Evolutionary conservation across 2,113 vertebrate genomes (phyloP), one percentile per base, ranked within the genome.

Genomic region (Hystrix cristata): DNA sequence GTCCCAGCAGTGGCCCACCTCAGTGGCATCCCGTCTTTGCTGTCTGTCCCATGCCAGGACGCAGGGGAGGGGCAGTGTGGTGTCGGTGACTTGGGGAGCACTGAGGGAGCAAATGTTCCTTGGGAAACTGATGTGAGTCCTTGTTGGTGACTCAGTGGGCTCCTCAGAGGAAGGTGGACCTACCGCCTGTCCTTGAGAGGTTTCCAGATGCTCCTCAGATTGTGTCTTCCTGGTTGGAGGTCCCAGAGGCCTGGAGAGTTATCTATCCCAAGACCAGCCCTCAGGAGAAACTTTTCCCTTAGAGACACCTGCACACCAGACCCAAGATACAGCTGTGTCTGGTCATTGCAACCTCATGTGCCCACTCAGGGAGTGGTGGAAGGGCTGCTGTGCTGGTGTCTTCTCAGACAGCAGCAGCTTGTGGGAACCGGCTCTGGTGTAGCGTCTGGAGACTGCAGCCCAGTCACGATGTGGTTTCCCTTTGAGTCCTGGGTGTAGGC

Each of bases 281-380:
- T 25, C 80, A 78, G 78, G 25, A 38, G 72, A n/a, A 67, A 46
- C 19, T 57, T 93, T 62, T 90, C 55, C 96, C 57, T n/a, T 87
- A 51, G 79, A 79, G 64, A 74, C 5, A 48, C 19, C 25, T 86
- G 23, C 23, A 38, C 38, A 64, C 11, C 48, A 51, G 38, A n/a
- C 34, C 34, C 59, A 29, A 1, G 84, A 69, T 3, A 3, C 15
- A n/a, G 12, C 62, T 55, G 11, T 12, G 10, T n/a, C 62, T 34
- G 87, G 11, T 14, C 19, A 43, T 62, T 23, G 9, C 16, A 34
- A 57, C 38, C 43, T 71, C 16, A 14, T 18, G 43, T 74, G 46
- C n/a, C 55, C 18, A 3, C 7, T 60, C 57, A 21, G 7, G 86
- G 13, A 4, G 67, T 12, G 27, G 10, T 72, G 46, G 51, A 72